Evolutionary conservation across 2,888 invertebrate species (phyloP).

Genomic region (Dicyrtoma fusca): DNA sequence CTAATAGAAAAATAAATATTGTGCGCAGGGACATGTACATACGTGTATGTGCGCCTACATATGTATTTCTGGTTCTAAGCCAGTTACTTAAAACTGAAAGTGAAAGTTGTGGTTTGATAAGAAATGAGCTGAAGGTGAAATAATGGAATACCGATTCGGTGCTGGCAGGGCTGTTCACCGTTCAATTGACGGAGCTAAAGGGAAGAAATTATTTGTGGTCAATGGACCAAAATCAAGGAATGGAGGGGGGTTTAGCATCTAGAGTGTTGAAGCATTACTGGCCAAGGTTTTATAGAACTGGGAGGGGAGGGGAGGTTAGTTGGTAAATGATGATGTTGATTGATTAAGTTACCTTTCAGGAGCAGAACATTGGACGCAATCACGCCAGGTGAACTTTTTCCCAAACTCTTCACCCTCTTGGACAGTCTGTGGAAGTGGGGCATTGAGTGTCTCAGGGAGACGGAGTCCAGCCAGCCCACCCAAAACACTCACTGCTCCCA

Average conservation of each 20-base stretch:
- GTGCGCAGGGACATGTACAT: no score
- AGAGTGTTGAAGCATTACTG: no score
- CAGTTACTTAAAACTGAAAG: no score
- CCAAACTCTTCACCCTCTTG: slow-evolving; percentile 85
- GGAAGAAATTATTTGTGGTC: no score
- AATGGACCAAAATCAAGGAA: slow-evolving; percentile 24
- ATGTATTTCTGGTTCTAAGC: no score
- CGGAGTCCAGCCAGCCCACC: slow-evolving; percentile 80
- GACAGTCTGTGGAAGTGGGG: slow-evolving; percentile 80
- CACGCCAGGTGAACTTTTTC: slow-evolving; percentile 75
- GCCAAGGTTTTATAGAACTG: neutral
- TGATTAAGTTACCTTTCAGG: slow-evolving; percentile 43
- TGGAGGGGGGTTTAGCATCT: neutral
- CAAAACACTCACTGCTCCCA: slow-evolving; percentile 79
- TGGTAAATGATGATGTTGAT: slow-evolving; percentile 12
- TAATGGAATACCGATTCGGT: no score
- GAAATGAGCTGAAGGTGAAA: no score
- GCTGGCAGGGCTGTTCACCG: no score
- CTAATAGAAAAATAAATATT: no score
- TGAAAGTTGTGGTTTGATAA: no score
- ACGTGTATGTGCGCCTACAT: no score
- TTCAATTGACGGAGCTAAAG: no score
- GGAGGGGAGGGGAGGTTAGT: neutral
- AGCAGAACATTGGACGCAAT: slow-evolving; percentile 70
- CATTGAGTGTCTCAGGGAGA: slow-evolving; percentile 82